Conservation (phyloP, 2,888 invertebrate genomes). For the Sarcophaga caerulescens region DNA sequence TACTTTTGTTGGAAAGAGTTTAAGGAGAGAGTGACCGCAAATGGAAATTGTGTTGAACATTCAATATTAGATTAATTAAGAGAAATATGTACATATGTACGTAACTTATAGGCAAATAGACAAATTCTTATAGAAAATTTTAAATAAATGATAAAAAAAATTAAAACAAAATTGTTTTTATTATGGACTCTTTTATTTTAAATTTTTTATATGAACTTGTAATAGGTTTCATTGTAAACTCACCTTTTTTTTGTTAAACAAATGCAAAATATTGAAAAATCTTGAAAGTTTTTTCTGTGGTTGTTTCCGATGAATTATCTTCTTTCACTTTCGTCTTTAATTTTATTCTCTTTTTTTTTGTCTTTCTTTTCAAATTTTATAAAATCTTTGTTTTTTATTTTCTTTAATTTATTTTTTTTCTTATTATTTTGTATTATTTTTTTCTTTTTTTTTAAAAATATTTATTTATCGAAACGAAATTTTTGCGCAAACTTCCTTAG, state of each 20-base stretch:
- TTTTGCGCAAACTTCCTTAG: constrained; percentile 78
- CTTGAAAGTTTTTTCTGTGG: constrained; percentile 5
- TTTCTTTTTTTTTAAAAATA: constrained; percentile 65
- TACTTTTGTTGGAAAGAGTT: no score
- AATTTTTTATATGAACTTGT: no score
- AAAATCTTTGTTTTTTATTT: constrained; percentile 63
- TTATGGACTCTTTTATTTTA: neutral
- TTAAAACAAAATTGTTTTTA: neutral
- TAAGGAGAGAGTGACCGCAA: no score
- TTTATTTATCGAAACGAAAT: constrained; percentile 79
- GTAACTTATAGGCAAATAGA: no score
- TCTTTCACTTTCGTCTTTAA: neutral
- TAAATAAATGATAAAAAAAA: no score
- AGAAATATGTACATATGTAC: no score
- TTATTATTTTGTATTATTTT: constrained; percentile 63
- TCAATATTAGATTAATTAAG: no score
- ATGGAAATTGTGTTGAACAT: no score
- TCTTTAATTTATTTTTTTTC: constrained; percentile 61
- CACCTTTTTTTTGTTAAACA: neutral
- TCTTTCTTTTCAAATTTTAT: constrained; percentile 47
- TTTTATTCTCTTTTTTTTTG: constrained; percentile 20
- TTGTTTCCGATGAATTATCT: neutral
- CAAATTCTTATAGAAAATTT: neutral
- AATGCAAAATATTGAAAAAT: constrained; percentile 20
- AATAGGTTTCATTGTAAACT: neutral